These are phyloP conservation scores for Taenioides sp. DNA, from an alignment of 2,797 vertebrate genomes.

Conservation along the genomic window DNA sequence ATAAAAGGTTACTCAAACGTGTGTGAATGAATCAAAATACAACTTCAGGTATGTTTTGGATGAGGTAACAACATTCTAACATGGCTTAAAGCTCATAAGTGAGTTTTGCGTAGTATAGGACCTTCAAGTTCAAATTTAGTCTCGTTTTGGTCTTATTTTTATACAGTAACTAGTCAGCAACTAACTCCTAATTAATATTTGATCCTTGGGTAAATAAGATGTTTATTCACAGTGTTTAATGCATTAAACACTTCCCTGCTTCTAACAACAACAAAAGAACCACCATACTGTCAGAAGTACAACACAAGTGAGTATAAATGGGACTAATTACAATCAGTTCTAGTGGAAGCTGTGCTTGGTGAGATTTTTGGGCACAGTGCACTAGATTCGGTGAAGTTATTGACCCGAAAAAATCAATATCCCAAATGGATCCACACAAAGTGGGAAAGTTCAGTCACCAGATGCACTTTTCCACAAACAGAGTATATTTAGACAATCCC, in stretches of 20 bases:
- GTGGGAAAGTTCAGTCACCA: constrained; percentile 16
- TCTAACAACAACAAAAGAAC: background rate
- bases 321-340: background rate
- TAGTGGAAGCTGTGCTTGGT: background rate
- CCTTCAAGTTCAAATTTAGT: too few species aligned
- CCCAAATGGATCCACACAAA: constrained; percentile 16
- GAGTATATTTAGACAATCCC: constrained; percentile 44
- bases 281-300: background rate
- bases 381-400: constrained; percentile 3
- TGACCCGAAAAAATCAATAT: background rate
- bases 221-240: background rate
- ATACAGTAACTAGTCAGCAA: too few species aligned
- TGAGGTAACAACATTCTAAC: too few species aligned
- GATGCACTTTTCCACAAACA: constrained; percentile 27
- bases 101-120: too few species aligned
- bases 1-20: too few species aligned
- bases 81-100: too few species aligned
- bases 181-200: too few species aligned
- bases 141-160: too few species aligned
- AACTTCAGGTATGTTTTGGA: too few species aligned
- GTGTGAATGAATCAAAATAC: too few species aligned
- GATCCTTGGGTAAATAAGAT: background rate
- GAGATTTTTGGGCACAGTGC: constrained; percentile 1
- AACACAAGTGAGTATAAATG: background rate
- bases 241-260: background rate